Evolutionary conservation across 2,797 vertebrate genomes (phyloP).

Genomic region (Sphenodon punctatus): DNA sequence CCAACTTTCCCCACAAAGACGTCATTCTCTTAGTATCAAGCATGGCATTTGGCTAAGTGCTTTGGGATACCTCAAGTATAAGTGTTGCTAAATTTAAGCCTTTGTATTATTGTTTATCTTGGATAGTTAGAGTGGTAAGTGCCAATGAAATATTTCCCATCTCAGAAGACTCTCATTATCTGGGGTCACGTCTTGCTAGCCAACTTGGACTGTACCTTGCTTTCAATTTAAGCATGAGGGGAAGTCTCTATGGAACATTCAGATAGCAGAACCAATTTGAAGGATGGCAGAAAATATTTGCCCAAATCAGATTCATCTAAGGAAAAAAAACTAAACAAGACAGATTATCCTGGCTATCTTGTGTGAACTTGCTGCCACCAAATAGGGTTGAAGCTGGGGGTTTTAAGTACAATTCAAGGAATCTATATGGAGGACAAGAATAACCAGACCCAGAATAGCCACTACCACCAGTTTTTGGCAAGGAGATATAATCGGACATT

Average conservation of each 20-base stretch:
- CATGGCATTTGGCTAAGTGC: background rate
- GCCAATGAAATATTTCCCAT: background rate
- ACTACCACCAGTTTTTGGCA: background rate
- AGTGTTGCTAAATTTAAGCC: background rate
- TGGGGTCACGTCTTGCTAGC: background rate
- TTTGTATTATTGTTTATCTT: background rate
- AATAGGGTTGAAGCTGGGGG: background rate
- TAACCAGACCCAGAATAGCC: background rate
- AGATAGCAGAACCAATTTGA: background rate
- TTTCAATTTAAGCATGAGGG: background rate
- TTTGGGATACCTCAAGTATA: background rate
- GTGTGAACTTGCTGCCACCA: background rate
- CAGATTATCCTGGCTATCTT: background rate
- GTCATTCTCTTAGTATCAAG: background rate
- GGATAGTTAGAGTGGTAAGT: background rate
- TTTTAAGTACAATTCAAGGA: background rate
- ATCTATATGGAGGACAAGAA: background rate
- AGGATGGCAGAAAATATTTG: background rate
- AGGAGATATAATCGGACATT: background rate
- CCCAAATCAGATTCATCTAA: background rate
- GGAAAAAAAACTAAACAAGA: background rate
- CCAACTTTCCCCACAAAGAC: background rate
- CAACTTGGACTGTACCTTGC: background rate
- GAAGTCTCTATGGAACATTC: background rate
- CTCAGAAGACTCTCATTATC: background rate